Conservation (phyloP, 1,140 invertebrate species). For the Aphelenchoides fujianensis region DNA sequence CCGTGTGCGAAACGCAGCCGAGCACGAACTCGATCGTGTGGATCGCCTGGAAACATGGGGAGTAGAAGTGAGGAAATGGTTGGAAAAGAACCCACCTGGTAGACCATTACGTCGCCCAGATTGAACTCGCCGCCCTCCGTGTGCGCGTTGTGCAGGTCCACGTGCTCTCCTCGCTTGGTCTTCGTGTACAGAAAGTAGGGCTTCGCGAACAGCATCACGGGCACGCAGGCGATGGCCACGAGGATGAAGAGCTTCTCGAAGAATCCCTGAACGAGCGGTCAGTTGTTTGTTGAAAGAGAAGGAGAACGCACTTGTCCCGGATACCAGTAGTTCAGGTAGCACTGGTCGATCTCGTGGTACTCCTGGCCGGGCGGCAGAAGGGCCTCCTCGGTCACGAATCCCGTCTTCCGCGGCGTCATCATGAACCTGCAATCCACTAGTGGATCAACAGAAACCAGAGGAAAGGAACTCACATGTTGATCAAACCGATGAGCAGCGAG, state of each 20-base stretch:
- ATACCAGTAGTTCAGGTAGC: slow-evolving; percentile 60
- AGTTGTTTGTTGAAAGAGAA: slow-evolving; percentile 21
- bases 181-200: slow-evolving; percentile 68
- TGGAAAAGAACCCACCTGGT: too few relatives aligned
- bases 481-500: slow-evolving; percentile 69
- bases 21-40: slow-evolving; percentile 95
- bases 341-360: slow-evolving; percentile 14
- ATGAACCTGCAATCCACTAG: slow-evolving; percentile 33
- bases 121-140: slow-evolving; percentile 67
- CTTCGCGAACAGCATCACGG: slow-evolving; percentile 86
- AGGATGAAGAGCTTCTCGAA: slow-evolving; percentile 74
- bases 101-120: slow-evolving; percentile 79
- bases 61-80: too few relatives aligned
- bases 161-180: slow-evolving; percentile 38
- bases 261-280: slow-evolving; percentile 55
- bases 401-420: slow-evolving; percentile 49
- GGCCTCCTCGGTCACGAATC: slow-evolving; percentile 45
- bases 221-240: slow-evolving; percentile 78
- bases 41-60: slow-evolving; percentile 83
- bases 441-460: neutral
- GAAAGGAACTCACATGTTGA: slow-evolving; percentile 68
- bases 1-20: slow-evolving; percentile 90
- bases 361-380: neutral
- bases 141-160: slow-evolving; percentile 49
- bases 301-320: slow-evolving; percentile 55